phyloP scores from a whole-genome alignment of 2,888 invertebrate genomes.

The Pteria penguin region DNA sequence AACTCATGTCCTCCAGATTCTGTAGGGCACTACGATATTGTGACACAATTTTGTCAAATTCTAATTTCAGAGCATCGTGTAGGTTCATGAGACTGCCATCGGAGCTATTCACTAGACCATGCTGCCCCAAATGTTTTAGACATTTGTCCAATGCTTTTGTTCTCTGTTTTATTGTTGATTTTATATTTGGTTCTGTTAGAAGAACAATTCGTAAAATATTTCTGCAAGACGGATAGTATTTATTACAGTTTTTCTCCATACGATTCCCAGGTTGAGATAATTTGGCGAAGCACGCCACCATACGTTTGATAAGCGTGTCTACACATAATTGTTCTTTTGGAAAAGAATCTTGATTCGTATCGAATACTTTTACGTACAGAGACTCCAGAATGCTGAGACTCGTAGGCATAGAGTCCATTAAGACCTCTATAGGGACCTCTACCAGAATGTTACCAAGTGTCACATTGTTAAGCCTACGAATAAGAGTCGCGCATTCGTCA shows the following conservation, averaged over 20 bases:
- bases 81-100: slow-evolving; percentile 85
- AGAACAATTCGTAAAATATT: slow-evolving; percentile 80
- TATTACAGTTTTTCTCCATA: slow-evolving; percentile 64
- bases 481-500: slow-evolving; percentile 92
- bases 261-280: slow-evolving; percentile 53
- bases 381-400: slow-evolving; percentile 93
- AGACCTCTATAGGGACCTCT: slow-evolving; percentile 91
- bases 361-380: slow-evolving; percentile 84
- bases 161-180: slow-evolving; percentile 85
- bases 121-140: slow-evolving; percentile 91
- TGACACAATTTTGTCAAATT: slow-evolving; percentile 90
- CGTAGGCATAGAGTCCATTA: slow-evolving; percentile 94
- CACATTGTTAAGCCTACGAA: slow-evolving; percentile 89
- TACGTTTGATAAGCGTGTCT: slow-evolving; percentile 91
- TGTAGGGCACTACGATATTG: slow-evolving; percentile 92
- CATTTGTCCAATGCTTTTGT: slow-evolving; percentile 90
- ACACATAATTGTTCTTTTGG: slow-evolving; percentile 82
- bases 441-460: slow-evolving; percentile 85
- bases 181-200: slow-evolving; percentile 82
- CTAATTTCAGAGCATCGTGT: slow-evolving; percentile 89
- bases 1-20: slow-evolving; percentile 85
- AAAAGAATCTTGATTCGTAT: slow-evolving; percentile 79
- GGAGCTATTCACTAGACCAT: slow-evolving; percentile 87
- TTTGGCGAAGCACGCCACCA: slow-evolving; percentile 87
- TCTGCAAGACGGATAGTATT: slow-evolving; percentile 66